Conservation (phyloP, 2,113 vertebrate genomes). For the Ciconia stormi region DNA sequence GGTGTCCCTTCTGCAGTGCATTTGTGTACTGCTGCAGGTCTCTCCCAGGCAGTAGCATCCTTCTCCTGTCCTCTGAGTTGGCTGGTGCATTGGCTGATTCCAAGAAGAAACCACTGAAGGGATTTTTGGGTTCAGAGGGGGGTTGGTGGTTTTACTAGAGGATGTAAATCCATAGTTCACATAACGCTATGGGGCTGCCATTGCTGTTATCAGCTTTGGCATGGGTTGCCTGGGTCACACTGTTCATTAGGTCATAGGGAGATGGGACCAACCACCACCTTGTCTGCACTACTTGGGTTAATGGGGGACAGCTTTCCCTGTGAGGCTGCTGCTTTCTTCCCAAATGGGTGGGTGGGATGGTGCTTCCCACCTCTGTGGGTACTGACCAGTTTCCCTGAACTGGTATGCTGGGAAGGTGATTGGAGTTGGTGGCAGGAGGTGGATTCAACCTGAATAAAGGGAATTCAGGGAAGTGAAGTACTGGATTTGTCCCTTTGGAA, state of each 20-base stretch:
- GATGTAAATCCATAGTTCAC: neutral
- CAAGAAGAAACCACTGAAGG: neutral
- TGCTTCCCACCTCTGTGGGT: neutral
- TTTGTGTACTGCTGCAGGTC: neutral
- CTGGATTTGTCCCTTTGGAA: neutral
- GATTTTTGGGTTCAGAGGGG: neutral
- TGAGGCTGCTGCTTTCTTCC: neutral
- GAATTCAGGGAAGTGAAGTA: neutral
- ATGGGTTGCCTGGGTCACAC: neutral
- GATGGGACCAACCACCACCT: neutral
- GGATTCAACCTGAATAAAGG: neutral
- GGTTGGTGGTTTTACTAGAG: neutral
- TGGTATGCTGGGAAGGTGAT: neutral
- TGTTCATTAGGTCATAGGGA: neutral
- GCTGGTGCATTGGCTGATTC: neutral
- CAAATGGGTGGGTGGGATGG: neutral
- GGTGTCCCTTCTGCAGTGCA: neutral
- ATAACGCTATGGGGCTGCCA: neutral
- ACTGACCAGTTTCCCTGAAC: neutral
- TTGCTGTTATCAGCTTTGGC: neutral
- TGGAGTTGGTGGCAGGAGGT: neutral
- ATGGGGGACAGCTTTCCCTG: neutral
- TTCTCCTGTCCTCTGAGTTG: neutral
- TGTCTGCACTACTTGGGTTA: neutral
- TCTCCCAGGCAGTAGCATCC: neutral